A percentile compares a stretch with the other conserved stretches of the same genome.
phyloP scores from a whole-genome alignment of 2,888 invertebrate species.

The Barypeithes pellucidus region DNA sequence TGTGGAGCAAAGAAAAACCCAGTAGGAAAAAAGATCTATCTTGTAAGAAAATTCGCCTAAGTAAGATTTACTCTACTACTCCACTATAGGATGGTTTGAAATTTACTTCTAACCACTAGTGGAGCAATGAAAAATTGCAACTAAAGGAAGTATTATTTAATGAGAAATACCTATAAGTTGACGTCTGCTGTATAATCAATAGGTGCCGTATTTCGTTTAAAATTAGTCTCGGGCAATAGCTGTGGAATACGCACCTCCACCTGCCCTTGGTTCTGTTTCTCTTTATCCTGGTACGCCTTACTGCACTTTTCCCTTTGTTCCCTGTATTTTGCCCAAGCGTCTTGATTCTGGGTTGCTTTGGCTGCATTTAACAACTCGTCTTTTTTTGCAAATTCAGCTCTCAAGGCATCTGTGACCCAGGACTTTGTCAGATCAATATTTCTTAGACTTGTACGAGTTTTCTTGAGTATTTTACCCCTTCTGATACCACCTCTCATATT shows the following conservation, averaged over 20 bases:
- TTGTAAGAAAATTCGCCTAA: constrained; percentile 48
- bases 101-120: constrained; percentile 27
- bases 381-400: constrained; percentile 70
- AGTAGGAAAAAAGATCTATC: constrained; percentile 33
- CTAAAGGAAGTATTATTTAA: constrained; percentile 52
- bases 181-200: constrained; percentile 71
- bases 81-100: constrained; percentile 33
- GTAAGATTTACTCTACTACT: constrained; percentile 24
- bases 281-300: constrained; percentile 73
- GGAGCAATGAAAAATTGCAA: constrained; percentile 35
- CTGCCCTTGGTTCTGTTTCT: constrained; percentile 73
- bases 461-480: constrained; percentile 65
- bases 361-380: constrained; percentile 73
- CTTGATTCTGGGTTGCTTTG: constrained; percentile 71
- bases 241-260: constrained; percentile 73
- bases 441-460: constrained; percentile 59
- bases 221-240: constrained; percentile 69
- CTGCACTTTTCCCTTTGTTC: constrained; percentile 76
- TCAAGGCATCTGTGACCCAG: constrained; percentile 75
- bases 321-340: constrained; percentile 74
- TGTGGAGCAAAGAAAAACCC: constrained; percentile 26
- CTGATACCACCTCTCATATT: constrained; percentile 60
- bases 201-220: constrained; percentile 68
- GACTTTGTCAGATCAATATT: constrained; percentile 72
- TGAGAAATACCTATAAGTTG: constrained; percentile 69